Conservation (phyloP, 2,888 invertebrate genomes). For the Hyalella azteca region DNA sequence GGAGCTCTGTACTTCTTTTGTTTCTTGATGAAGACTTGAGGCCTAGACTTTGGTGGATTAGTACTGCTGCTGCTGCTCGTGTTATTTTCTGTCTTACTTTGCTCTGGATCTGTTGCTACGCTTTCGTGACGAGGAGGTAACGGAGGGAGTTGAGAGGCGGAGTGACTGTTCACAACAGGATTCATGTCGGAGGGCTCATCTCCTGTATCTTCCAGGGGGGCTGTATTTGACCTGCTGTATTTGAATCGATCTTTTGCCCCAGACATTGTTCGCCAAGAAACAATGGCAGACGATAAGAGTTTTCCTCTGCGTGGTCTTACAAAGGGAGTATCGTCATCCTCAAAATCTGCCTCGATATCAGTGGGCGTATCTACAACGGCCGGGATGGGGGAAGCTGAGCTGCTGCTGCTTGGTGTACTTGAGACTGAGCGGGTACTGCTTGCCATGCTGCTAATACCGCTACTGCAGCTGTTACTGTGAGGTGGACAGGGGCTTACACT, state of each 20-base stretch:
- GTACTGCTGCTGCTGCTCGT: conserved; percentile 1
- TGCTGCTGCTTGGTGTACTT: conserved; percentile 49
- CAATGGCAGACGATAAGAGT: conserved; percentile 56
- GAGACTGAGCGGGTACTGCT: conserved; percentile 50
- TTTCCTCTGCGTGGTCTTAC: conserved; percentile 50
- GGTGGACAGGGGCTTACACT: conserved; percentile 52
- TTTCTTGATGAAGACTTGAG: conserved; percentile 49
- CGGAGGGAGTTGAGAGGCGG: conserved; percentile 50
- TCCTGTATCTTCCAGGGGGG: conserved; percentile 54
- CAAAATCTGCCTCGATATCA: conserved; percentile 52
- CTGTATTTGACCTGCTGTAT: conserved; percentile 54
- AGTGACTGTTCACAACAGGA: conserved; percentile 49
- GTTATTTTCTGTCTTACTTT: neutral
- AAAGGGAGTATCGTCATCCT: conserved; percentile 51
- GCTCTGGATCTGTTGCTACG: neutral
- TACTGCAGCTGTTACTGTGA: conserved; percentile 47
- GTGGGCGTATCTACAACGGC: conserved; percentile 44
- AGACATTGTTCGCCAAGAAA: conserved; percentile 56
- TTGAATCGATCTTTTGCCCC: conserved; percentile 44
- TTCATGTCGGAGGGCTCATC: conserved; percentile 37
- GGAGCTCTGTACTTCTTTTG: conserved; percentile 56
- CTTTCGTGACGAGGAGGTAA: conserved; percentile 2
- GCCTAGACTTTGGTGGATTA: conserved; percentile 35
- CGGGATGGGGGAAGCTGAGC: conserved; percentile 54
- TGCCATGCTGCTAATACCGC: conserved; percentile 43